Evolutionary conservation across 2,888 invertebrate genomes (phyloP), one percentile per base, ranked within the genome.

Genomic region (Lasioglossum morio): DNA sequence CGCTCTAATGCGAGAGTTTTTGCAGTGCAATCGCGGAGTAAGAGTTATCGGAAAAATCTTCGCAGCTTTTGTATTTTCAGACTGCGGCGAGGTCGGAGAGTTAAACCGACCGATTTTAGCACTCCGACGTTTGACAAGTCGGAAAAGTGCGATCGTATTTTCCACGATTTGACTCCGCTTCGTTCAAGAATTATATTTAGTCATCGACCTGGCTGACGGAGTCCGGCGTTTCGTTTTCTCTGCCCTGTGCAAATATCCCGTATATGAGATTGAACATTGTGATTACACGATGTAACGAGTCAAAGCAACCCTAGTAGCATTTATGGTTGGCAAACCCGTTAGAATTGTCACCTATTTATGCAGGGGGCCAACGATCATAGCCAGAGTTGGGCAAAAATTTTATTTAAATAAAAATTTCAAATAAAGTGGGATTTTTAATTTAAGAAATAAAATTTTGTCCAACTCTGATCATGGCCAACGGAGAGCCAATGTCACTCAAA

Each of bases 41-140:
- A 46, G 57, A 66, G 81, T 78, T 86, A 81, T 81, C 78, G 72
- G 53, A 53, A 78, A 40, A 69, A 86, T 86, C 81, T 74, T 57
- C 77, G 30, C 74, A 34, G 46, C 23, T 57, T 80, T 86, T 81
- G 66, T 78, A 72, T 77, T 81, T 72, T 77, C 48, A 63, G 34
- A 16, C 14, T 16, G 27, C 30, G 30, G 37, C 46, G 79, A 43
- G 75, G 4, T 53, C n/a, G 57, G n/a, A n/a, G 8, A 27, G 57
- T 27, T 57, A 57, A 57, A 1, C 12, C 4, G 57, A n/a, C n/a
- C n/a, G 57, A n/a, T 57, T 57, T 57, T 57, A 57, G 12, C 57
- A 57, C 12, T 57, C 57, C n/a, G 57, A 27, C 16, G 16, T n/a
- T 57, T 57, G 57, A 57, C n/a, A 57, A 57, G n/a, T 57, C 12